Conservation (phyloP, 1,140 invertebrate genomes). For the Mylabris phalerata region DNA sequence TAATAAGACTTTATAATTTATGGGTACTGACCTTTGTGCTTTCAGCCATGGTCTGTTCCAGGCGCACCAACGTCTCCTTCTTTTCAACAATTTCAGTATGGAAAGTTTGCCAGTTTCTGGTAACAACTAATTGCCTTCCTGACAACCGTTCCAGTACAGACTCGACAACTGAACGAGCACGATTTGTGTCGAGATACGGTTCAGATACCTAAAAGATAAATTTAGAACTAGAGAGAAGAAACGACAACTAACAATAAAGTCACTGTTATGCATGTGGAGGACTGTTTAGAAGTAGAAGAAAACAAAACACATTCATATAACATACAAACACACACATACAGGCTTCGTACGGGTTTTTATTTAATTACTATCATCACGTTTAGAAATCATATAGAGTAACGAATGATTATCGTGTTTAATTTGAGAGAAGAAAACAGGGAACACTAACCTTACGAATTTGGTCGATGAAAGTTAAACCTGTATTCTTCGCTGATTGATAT, state of each 20-base stretch:
- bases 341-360: too few relatives aligned
- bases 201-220: slow-evolving; percentile 58
- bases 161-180: slow-evolving; percentile 62
- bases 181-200: slow-evolving; percentile 64
- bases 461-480: slow-evolving; percentile 62
- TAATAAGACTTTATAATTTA: too few relatives aligned
- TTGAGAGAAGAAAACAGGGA: neutral
- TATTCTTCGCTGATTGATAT: slow-evolving; percentile 53
- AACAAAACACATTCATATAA: too few relatives aligned
- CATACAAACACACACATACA: too few relatives aligned
- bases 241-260: neutral
- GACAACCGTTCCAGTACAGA: slow-evolving; percentile 63
- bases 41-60: slow-evolving; percentile 66
- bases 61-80: slow-evolving; percentile 58
- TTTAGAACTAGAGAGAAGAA: slow-evolving; percentile 27
- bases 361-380: too few relatives aligned
- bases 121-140: slow-evolving; percentile 58
- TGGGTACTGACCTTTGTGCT: slow-evolving; percentile 56
- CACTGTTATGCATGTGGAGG: too few relatives aligned
- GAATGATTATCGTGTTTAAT: too few relatives aligned
- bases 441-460: slow-evolving; percentile 52
- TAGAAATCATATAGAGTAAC: too few relatives aligned
- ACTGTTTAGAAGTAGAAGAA: too few relatives aligned
- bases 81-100: slow-evolving; percentile 56
- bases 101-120: slow-evolving; percentile 63